These are phyloP conservation scores for Protodeltote pygarga DNA, from an alignment of 2,888 invertebrate genomes.

Conservation along the genomic window DNA sequence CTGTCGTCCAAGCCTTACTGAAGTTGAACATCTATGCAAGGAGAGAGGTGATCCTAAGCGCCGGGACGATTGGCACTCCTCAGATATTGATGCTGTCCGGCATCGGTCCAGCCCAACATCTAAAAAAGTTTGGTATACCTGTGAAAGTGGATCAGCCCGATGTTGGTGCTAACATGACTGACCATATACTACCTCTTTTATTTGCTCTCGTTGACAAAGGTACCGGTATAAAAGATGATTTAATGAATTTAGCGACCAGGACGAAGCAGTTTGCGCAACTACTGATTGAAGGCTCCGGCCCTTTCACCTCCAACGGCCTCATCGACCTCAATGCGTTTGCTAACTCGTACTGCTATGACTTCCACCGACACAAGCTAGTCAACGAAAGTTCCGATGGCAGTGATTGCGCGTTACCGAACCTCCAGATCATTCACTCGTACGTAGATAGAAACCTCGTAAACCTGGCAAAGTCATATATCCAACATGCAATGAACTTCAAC, in stretches of 20 bases:
- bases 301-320: constrained; percentile 64
- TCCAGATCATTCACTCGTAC: constrained; percentile 63
- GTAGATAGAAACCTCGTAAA: constrained; percentile 48
- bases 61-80: constrained; percentile 68
- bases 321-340: constrained; percentile 61
- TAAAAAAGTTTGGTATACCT: constrained; percentile 53
- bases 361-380: constrained; percentile 39
- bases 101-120: constrained; percentile 63
- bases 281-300: constrained; percentile 48
- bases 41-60: constrained; percentile 68
- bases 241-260: constrained; percentile 22
- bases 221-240: constrained; percentile 4
- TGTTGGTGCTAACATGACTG: constrained; percentile 67
- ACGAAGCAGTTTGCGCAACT: constrained; percentile 41
- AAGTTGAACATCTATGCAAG: constrained; percentile 54
- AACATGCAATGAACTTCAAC: constrained; percentile 41
- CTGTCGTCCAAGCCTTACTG: constrained; percentile 35
- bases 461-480: constrained; percentile 33
- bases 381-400: constrained; percentile 45
- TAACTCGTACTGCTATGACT: constrained; percentile 67
- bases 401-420: constrained; percentile 61
- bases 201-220: constrained; percentile 55
- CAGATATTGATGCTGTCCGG: constrained; percentile 73
- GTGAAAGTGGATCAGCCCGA: constrained; percentile 58
- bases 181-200: constrained; percentile 61